These are phyloP conservation scores for Brienomyrus brachyistius DNA, from an alignment of 2,113 vertebrate species.

Conservation along the genomic window DNA sequence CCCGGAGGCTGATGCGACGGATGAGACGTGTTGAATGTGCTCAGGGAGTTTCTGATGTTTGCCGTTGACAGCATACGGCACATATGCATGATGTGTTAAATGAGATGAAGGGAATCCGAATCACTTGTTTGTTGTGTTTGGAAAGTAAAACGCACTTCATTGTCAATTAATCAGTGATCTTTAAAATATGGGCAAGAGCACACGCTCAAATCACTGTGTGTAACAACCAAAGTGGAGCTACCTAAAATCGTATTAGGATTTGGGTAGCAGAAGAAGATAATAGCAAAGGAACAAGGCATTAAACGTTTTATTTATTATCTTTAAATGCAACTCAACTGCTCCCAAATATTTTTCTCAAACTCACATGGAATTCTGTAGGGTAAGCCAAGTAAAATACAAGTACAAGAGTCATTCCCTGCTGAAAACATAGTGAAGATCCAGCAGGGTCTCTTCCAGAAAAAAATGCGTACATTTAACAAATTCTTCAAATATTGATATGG, in stretches of 20 bases:
- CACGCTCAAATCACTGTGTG: background rate
- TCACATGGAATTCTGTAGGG: background rate
- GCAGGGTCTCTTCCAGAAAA: background rate
- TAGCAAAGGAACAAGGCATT: background rate
- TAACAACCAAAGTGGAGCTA: background rate
- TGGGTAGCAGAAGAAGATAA: background rate
- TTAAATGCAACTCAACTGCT: slow-evolving; percentile 10
- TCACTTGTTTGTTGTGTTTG: background rate
- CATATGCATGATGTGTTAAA: background rate
- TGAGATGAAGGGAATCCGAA: background rate
- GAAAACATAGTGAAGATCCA: slow-evolving; percentile 11
- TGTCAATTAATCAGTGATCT: background rate
- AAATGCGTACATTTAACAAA: slow-evolving; percentile 2
- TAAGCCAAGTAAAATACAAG: slow-evolving; percentile 18
- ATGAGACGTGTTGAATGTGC: background rate
- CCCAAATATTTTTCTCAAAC: background rate
- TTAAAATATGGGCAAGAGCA: background rate
- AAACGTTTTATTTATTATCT: background rate
- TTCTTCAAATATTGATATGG: slow-evolving; percentile 16
- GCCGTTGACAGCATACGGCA: background rate
- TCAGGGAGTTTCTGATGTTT: background rate
- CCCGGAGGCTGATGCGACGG: background rate
- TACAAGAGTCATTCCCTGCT: background rate
- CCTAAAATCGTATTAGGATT: background rate
- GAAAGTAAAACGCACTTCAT: background rate